Evolutionary conservation across 2,888 invertebrate species (phyloP).

Genomic region (Cremastinae sp.): DNA sequence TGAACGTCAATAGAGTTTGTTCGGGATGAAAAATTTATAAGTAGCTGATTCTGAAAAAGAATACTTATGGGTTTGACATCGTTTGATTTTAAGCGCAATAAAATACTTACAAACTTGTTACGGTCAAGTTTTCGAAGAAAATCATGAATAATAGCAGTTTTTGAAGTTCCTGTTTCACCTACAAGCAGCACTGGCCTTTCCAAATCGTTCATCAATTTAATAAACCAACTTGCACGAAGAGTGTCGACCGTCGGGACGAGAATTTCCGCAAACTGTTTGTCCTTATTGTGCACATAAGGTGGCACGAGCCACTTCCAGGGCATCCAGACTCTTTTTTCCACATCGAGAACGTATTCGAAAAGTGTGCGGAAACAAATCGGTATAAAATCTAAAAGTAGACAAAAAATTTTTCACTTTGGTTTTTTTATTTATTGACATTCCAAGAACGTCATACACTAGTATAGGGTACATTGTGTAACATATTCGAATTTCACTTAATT

Average conservation of each 20-base stretch:
- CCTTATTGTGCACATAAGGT: constrained; percentile 87
- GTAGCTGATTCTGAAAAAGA: constrained; percentile 85
- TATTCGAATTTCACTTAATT: too few species aligned
- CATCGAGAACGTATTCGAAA: constrained; percentile 91
- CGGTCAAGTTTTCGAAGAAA: constrained; percentile 88
- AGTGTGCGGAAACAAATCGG: constrained; percentile 87
- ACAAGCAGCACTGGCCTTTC: constrained; percentile 91
- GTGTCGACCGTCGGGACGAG: constrained; percentile 96
- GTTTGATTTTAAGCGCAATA: neutral
- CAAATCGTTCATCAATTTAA: constrained; percentile 88
- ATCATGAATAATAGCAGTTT: constrained; percentile 93
- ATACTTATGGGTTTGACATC: neutral
- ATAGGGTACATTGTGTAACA: too few species aligned
- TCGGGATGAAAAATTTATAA: constrained; percentile 95
- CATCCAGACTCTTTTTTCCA: constrained; percentile 86
- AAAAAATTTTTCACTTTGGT: neutral
- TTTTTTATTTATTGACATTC: too few species aligned
- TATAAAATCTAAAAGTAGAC: constrained; percentile 83
- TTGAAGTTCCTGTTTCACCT: constrained; percentile 96
- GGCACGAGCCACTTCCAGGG: constrained; percentile 93
- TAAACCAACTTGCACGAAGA: constrained; percentile 88
- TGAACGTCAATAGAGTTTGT: constrained; percentile 96
- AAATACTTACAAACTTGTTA: constrained; percentile 84
- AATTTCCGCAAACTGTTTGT: constrained; percentile 89
- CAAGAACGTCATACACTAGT: too few species aligned